Conservation (phyloP, 2,113 vertebrate species). For the Callospermophilus lateralis region DNA sequence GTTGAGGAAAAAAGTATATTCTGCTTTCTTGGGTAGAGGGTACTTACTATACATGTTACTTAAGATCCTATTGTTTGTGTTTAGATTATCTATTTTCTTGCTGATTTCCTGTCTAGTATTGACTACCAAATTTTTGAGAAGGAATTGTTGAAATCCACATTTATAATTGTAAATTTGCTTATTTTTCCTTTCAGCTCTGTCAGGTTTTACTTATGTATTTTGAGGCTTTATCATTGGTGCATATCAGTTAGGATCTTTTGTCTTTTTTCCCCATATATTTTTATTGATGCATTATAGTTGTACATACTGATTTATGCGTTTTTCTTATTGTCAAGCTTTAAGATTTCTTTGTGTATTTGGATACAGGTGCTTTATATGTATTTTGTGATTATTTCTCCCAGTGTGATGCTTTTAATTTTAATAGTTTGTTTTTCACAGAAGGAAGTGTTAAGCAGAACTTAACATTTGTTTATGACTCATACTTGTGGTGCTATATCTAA, state of each 20-base stretch:
- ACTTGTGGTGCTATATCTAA: background rate
- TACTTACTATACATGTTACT: background rate
- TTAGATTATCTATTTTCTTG: background rate
- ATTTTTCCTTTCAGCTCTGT: conserved; percentile 24
- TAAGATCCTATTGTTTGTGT: background rate
- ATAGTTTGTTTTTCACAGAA: background rate
- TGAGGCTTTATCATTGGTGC: background rate
- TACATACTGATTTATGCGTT: background rate
- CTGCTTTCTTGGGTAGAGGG: background rate
- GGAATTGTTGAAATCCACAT: background rate
- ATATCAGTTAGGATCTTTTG: background rate
- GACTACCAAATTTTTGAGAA: background rate
- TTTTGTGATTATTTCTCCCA: conserved; percentile 2
- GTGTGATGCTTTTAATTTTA: conserved; percentile 24
- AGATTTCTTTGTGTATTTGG: background rate
- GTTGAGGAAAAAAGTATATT: background rate
- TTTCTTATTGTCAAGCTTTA: conserved; percentile 16
- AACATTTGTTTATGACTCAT: conserved; percentile 2
- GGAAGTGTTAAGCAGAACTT: background rate
- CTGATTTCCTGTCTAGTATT: conserved; percentile 1
- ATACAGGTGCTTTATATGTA: background rate
- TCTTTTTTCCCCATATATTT: too few relatives aligned
- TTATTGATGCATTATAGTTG: too few relatives aligned
- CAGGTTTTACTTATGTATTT: background rate
- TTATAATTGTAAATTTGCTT: conserved; percentile 18